Base-by-base conservation (phyloP, 2,888 invertebrate species). In the Agriopis aurantiaria region DNA sequence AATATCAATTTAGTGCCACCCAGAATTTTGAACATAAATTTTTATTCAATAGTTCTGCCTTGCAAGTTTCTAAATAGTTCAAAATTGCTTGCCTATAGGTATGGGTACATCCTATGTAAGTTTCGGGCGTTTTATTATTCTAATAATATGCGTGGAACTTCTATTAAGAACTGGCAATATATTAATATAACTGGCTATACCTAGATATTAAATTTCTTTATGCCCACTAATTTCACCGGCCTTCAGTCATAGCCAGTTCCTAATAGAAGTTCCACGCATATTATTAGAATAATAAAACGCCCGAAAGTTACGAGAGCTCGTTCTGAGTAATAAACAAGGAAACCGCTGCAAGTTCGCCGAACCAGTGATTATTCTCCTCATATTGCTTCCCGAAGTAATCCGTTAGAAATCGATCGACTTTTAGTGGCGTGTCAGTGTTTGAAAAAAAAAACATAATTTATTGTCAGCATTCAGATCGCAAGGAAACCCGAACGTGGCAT, bases 371-470 rank as follows among this genome's bases (percentile, higher is more conserved):
- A 93, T 89, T 82, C 87, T 84, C 78, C 90, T 91, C 92, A 88
- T 88, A 91, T 91, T 89, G 91, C 90, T 91, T 91, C 89, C 86
- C 86, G 88, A 86, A 88, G 91, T 90, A 92, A 93, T 94, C 93
- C 93, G 93, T 94, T 93, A 91, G 93, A 92, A 93, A 94, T 93
- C 93, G 92, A 93, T 93, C 92, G 90, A 87, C 85, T 91, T 93
- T 93, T 93, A 93, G 91, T 92, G 90, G 87, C 93, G 91, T 93
- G 93, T 94, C 93, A 93, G 92, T 88, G 89, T 92, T 93, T 91
- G 88, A 92, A 92, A 83, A 85, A 85, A 93, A 91, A 91, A 90
- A 85, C 84, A 91, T 93, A 94, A 94, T 94, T 94, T 93, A 94
- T 93, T 90, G 92, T 89, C 91, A 89, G 92, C 90, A 85, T 89